These are phyloP conservation scores for Caprella mutica DNA, from an alignment of 2,888 invertebrate species.

Conservation along the genomic window DNA sequence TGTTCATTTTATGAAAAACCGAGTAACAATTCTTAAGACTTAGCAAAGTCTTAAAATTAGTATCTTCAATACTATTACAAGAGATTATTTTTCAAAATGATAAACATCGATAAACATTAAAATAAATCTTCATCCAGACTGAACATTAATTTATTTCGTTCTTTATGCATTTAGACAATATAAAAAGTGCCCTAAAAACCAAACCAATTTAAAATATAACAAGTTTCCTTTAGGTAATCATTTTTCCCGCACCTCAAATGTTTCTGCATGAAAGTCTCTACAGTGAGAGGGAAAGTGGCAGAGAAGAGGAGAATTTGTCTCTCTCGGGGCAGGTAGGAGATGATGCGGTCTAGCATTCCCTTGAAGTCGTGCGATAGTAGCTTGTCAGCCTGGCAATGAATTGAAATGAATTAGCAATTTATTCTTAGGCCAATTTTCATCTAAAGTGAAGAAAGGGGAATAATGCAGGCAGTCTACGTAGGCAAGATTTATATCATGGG, in stretches of 20 bases:
- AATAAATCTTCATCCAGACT: background rate
- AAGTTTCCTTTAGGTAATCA: too few relatives aligned
- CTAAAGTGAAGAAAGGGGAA: too few relatives aligned
- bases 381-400: slow-evolving; percentile 66
- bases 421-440: too few relatives aligned
- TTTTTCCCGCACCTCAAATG: slow-evolving; percentile 28
- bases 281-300: slow-evolving; percentile 96
- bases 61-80: too few relatives aligned
- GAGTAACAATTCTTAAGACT: too few relatives aligned
- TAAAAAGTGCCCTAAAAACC: background rate
- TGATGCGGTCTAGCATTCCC: slow-evolving; percentile 96
- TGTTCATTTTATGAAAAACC: too few relatives aligned
- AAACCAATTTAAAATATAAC: background rate
- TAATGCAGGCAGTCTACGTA: too few relatives aligned
- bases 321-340: slow-evolving; percentile 78
- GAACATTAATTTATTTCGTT: background rate
- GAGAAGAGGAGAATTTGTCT: slow-evolving; percentile 97
- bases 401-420: slow-evolving; percentile 3
- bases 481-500: too few relatives aligned
- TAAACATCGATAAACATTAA: background rate
- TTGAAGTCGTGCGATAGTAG: slow-evolving; percentile 97
- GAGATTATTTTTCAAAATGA: background rate
- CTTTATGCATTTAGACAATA: background rate
- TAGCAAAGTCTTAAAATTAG: too few relatives aligned
- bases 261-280: slow-evolving; percentile 35